Evolutionary conservation across 2,797 vertebrate species (phyloP), one percentile per base, ranked within the genome.

Genomic region (Menidia menidia): DNA sequence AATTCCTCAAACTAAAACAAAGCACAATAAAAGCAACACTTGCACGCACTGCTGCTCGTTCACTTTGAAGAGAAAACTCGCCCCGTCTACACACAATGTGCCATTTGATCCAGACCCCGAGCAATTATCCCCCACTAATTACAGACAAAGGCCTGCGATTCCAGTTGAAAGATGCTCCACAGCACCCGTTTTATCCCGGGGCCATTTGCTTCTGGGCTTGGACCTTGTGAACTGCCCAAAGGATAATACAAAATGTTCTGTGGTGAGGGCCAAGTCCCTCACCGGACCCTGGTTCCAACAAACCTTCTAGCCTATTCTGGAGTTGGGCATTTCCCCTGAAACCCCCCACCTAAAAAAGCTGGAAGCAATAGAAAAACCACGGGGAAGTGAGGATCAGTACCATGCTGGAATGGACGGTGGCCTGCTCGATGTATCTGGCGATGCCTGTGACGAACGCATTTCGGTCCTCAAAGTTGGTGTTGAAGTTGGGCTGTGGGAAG

Each of bases 361-460:
- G 60, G 60, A 2, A 52, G 19, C 48, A 12, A 48, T 39, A 13
- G 64, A 25, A 1, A 14, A 13, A 56, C 47, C 10, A 43, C 39
- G 14, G 45, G 13, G 18, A 55, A 73, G 53, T 0, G 0, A 4
- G 39, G 33, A 50, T 33, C 11, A 59, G 91, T 93, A 98, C 98
- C 98, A 99, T 99, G 94, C 93, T 97, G 33, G 98, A 99, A 88
- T 99, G 98, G 72, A 99, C 96, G 0, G 97, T 98, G 68, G 98
- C 98, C 84, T 99, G 98, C 74, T 99, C 98, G 7, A 99, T 99
- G 90, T 99, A 99, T 89, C 97, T 93, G 52, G 98, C 98, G 60
- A 99, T 99, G 62, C 98, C 98, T 0, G 98, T 99, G 88, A 99
- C 98, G 77, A 99, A 99, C 0, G 98, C 98, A 92, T 99, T 99